Evolutionary conservation across 2,888 invertebrate genomes (phyloP).

Genomic region (Therioaphis trifolii): DNA sequence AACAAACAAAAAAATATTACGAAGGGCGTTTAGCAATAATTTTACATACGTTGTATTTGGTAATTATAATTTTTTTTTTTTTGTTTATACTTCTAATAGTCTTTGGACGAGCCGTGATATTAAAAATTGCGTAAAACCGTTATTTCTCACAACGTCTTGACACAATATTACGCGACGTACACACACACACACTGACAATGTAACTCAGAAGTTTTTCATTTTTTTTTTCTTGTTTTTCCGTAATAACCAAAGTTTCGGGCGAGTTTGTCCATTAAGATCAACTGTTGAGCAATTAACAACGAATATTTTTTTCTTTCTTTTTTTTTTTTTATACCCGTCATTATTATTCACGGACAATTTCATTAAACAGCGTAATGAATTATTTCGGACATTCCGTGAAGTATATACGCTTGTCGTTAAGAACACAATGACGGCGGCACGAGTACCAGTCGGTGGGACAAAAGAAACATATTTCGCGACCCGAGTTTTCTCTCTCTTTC

Average conservation of each 20-base stretch:
- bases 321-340: too few relatives aligned
- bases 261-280: neutral
- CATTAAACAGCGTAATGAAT: slow-evolving; percentile 18
- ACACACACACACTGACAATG: neutral
- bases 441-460: slow-evolving; percentile 6
- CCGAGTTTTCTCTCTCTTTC: neutral
- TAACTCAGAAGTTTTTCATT: neutral
- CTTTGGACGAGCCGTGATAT: neutral
- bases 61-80: neutral
- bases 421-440: slow-evolving; percentile 5
- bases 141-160: neutral
- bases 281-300: neutral
- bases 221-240: neutral
- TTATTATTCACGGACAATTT: neutral
- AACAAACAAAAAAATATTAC: neutral
- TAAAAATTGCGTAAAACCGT: neutral
- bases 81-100: neutral
- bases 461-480: slow-evolving; percentile 48
- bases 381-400: slow-evolving; percentile 22
- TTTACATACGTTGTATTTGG: neutral
- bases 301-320: neutral
- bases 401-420: slow-evolving; percentile 10
- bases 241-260: neutral
- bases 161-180: neutral
- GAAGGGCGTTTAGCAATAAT: neutral